These are phyloP conservation scores for Mohoua ochrocephala DNA, from an alignment of 2,113 vertebrate species.

Conservation along the genomic window DNA sequence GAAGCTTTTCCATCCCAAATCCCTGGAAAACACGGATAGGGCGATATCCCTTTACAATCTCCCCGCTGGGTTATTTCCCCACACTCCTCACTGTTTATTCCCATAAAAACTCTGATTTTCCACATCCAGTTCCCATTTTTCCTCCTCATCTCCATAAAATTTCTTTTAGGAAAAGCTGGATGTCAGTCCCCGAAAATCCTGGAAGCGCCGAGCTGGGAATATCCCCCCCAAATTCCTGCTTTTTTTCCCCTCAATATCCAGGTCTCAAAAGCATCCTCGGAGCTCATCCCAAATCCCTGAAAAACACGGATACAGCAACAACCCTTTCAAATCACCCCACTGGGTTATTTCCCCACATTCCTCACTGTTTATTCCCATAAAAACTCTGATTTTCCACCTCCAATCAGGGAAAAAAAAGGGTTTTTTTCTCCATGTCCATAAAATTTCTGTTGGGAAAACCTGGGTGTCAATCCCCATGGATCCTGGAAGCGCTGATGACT, in stretches of 20 bases:
- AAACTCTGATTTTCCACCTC: background rate
- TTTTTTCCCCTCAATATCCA: background rate
- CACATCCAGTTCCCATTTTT: background rate
- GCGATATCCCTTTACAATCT: background rate
- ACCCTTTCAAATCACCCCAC: rapidly evolving
- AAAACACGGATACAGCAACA: background rate
- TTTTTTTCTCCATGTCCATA: background rate
- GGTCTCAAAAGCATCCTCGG: background rate
- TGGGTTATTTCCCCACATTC: background rate
- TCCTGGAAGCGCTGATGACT: no score
- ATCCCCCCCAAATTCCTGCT: background rate
- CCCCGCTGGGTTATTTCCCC: background rate
- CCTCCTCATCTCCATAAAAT: background rate
- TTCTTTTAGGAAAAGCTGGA: background rate
- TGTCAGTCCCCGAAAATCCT: background rate
- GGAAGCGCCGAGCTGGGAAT: background rate
- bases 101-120: background rate
- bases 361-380: background rate
- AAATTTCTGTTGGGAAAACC: background rate
- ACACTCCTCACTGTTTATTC: background rate
- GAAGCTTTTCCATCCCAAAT: background rate
- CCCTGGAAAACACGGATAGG: rapidly evolving
- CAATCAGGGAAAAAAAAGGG: no score
- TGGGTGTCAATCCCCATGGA: background rate
- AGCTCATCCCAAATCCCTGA: background rate